A percentile compares a stretch with the other conserved stretches of the same genome.
phyloP scores from a whole-genome alignment of 2,888 invertebrate genomes.

The Andrena camellia region DNA sequence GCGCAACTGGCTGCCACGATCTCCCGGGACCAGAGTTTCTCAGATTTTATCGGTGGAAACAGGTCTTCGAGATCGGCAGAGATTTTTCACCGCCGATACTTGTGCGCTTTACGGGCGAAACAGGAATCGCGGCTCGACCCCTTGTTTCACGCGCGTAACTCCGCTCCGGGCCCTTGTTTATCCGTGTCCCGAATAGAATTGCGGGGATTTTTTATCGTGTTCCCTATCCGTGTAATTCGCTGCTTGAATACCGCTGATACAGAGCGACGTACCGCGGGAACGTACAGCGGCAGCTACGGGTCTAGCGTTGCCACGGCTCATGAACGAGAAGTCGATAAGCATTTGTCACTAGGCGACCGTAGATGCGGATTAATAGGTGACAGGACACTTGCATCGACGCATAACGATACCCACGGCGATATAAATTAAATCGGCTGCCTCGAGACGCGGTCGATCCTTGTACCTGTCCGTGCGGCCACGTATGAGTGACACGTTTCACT shows the following conservation, averaged over 20 bases:
- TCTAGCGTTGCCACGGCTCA: slow-evolving; percentile 32
- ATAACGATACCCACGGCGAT: slow-evolving; percentile 43
- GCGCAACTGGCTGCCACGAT: slow-evolving; percentile 39
- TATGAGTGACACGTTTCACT: slow-evolving; percentile 7
- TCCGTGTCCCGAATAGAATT: background rate
- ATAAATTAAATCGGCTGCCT: slow-evolving; percentile 53
- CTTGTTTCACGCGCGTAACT: background rate
- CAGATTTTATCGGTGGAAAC: slow-evolving; percentile 41
- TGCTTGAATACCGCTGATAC: background rate
- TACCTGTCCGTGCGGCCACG: slow-evolving; percentile 1
- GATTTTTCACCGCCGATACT: background rate
- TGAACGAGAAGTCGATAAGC: slow-evolving; percentile 49
- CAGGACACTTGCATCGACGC: slow-evolving; percentile 38
- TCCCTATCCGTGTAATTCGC: background rate
- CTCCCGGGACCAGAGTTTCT: slow-evolving; percentile 28
- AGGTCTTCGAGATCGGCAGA: slow-evolving; percentile 7
- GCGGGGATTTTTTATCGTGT: background rate
- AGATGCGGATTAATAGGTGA: slow-evolving; percentile 45
- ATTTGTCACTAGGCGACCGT: slow-evolving; percentile 48
- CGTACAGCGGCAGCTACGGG: slow-evolving; percentile 1
- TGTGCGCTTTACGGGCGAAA: slow-evolving; percentile 20
- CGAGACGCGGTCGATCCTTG: slow-evolving; percentile 17
- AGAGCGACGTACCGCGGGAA: background rate
- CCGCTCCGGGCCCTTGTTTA: background rate
- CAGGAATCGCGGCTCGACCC: background rate